Evolutionary conservation across 2,113 vertebrate genomes (phyloP).

Genomic region (Clarias batrachus): DNA sequence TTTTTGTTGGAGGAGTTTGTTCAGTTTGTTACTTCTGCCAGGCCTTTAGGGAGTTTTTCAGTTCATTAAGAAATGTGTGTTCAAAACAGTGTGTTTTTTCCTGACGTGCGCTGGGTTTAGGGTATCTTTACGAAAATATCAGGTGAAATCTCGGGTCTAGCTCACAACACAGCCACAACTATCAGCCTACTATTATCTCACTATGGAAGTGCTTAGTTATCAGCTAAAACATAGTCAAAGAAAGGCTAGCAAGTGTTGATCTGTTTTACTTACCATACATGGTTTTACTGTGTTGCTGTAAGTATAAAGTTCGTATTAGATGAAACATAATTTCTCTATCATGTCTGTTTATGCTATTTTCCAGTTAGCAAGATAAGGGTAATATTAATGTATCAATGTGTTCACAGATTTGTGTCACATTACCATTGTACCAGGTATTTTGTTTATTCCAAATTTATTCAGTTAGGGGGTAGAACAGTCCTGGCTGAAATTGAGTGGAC

Average conservation of each 20-base stretch:
- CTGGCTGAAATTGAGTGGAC: constrained; percentile 65
- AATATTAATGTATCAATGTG: not conserved
- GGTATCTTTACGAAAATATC: not conserved
- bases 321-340: not conserved
- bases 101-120: not conserved
- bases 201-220: not conserved
- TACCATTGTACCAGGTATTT: not conserved
- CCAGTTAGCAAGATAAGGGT: not conserved
- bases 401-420: constrained; percentile 13
- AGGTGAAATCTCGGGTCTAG: not conserved
- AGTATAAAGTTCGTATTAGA: not conserved
- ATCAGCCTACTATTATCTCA: not conserved
- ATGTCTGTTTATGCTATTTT: not conserved
- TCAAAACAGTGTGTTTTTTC: not conserved
- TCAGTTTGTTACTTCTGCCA: not conserved
- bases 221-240: not conserved
- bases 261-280: not conserved
- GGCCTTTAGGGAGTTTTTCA: not conserved
- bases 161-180: not conserved
- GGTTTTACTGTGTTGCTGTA: not conserved
- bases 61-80: not conserved
- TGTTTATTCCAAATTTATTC: constrained; percentile 48
- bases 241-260: not conserved
- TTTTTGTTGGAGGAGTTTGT: constrained; percentile 34
- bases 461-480: constrained; percentile 53